Evolutionary conservation across 2,888 invertebrate species (phyloP), one percentile per base, ranked within the genome.

Genomic region (Diadromus collaris): DNA sequence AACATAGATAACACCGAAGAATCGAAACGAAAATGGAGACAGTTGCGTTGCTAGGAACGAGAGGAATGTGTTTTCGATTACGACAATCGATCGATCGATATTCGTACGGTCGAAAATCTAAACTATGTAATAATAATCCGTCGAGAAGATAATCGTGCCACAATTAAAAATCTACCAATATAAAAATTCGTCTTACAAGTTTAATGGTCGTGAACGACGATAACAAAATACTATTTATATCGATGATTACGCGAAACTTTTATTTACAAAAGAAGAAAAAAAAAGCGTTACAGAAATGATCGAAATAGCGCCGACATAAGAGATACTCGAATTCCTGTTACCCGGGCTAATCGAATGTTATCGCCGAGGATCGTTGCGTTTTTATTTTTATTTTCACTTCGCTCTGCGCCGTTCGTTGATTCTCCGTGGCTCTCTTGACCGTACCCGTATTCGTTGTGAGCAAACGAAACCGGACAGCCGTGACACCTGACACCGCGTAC

Each of bases 401-500:
- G 7, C 32, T 24, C 13, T 29, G 6, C 58, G 32, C 32, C 16
- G 1, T 29, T 27, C 41, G 16, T 61, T 41, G 34, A 7, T 38
- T 29, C 46, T 60, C 29, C 58, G 32, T 44, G 34, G 48, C 27
- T 48, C 41, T 68, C 67, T 61, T 27, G 60, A 60, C 54, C 29
- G 72, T 73, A 63, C 61, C n/a, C 68, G 67, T 38, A 5, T 64
- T 41, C 82, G 83, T 83, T 83, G 84, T 83, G 85, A 86, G 88
- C 86, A 85, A 89, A 88, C 86, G 85, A 85, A 88, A 87, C 87
- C 83, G 85, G 87, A 86, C 86, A 89, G 86, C 87, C 87, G 86
- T 87, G 88, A 89, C 89, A 89, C 87, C 88, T 88, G 88, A 89
- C 89, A 88, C 87, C 85, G 83, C 74, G 72, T 84, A 85, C 84